Base-by-base conservation (phyloP, 2,888 invertebrate genomes). In the Eretmocerus hayati region DNA sequence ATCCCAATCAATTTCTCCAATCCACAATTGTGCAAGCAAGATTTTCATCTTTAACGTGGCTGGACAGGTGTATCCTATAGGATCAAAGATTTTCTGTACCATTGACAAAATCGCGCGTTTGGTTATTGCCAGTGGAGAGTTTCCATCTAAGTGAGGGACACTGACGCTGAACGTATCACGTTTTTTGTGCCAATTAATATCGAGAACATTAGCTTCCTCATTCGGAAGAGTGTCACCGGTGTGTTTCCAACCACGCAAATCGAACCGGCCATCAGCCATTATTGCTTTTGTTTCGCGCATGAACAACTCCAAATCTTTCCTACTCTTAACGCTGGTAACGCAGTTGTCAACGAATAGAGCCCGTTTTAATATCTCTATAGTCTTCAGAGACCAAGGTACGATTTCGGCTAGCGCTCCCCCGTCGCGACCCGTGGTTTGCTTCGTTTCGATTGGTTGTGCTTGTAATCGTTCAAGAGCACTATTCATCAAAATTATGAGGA, bases 381-480 rank as follows among this genome's bases (percentile, higher is more conserved):
- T 11, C 22, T 20, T 20, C 6, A 22, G 4, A 15, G 13, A 62
- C 49, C 1, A 57, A 52, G 45, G 59, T 58, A 45, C 5, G 3
- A 15, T 13, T 53, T 22, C 20, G 38, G 45, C 2, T 35, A 8
- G 6, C 35, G 33, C 57, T 59, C n/a, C n/a, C n/a, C n/a, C n/a
- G n/a, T n/a, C n/a, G n/a, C n/a, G n/a, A n/a, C n/a, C n/a, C n/a
- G n/a, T n/a, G n/a, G n/a, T n/a, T n/a, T n/a, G n/a, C n/a, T n/a
- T n/a, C n/a, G n/a, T n/a, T n/a, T n/a, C n/a, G n/a, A n/a, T n/a
- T n/a, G n/a, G n/a, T n/a, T n/a, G n/a, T n/a, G n/a, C n/a, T n/a
- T n/a, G n/a, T 54, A 9, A 56, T 40, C 23, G 35, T 37, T 19
- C 23, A 9, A n/a, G n/a, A 36, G 18, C 36, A 9, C 6, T 11